Percentiles rank a stretch among this genome's conserved stretches.
phyloP scores from a whole-genome alignment of 2,113 vertebrate genomes.

The Sitta europaea region DNA sequence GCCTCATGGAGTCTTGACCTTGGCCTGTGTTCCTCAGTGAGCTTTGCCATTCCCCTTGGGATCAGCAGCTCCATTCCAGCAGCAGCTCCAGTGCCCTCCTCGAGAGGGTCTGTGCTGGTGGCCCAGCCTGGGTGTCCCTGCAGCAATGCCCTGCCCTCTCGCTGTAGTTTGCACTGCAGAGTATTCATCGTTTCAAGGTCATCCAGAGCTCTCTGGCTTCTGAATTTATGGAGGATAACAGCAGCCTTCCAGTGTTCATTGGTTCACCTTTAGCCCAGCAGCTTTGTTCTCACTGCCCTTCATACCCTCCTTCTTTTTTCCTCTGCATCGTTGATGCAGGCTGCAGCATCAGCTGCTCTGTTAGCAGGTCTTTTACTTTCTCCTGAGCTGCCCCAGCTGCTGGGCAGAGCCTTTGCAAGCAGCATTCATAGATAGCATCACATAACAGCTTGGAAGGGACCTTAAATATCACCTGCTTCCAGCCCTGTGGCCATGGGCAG shows the following conservation, averaged over 20 bases:
- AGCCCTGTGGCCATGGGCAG: background rate
- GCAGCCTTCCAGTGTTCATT: background rate
- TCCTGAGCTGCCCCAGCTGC: background rate
- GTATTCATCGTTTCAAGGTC: rapidly evolving
- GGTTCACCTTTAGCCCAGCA: background rate
- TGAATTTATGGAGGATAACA: background rate
- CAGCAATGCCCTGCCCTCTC: background rate
- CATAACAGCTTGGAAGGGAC: background rate
- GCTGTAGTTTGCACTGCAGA: background rate
- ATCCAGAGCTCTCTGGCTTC: background rate
- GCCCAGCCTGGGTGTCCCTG: background rate
- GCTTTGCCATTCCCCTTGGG: background rate
- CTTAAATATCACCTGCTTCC: background rate
- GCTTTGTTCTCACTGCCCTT: background rate
- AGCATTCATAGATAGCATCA: background rate
- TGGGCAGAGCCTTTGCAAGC: background rate
- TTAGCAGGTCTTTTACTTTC: background rate
- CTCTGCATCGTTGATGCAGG: rapidly evolving
- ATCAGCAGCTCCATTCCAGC: background rate
- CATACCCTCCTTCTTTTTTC: background rate
- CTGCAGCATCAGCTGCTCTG: background rate
- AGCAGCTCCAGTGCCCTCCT: background rate
- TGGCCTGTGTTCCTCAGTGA: background rate
- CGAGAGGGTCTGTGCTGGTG: rapidly evolving
- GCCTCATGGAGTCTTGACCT: background rate